These are phyloP conservation scores for Eclectus roratus DNA, from an alignment of 2,113 vertebrate genomes.

Conservation along the genomic window DNA sequence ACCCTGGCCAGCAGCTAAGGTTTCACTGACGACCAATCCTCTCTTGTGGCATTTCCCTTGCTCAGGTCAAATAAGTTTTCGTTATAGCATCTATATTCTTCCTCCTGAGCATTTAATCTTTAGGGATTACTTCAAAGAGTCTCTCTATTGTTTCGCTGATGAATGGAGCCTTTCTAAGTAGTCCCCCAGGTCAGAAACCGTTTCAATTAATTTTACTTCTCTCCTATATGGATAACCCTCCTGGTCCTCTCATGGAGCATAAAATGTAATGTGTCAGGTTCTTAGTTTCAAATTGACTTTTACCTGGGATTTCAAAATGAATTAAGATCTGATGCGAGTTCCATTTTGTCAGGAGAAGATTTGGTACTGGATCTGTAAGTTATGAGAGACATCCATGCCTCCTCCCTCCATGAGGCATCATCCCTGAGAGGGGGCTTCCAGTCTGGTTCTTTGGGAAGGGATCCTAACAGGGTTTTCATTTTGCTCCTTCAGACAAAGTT, in stretches of 20 bases:
- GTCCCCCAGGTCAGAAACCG: background rate
- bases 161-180: background rate
- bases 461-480: background rate
- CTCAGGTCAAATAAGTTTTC: background rate
- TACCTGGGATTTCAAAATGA: background rate
- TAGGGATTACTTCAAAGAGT: background rate
- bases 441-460: background rate
- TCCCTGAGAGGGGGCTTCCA: background rate
- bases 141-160: background rate
- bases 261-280: background rate
- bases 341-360: background rate
- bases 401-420: background rate
- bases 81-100: background rate
- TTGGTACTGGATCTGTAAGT: background rate
- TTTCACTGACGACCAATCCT: background rate
- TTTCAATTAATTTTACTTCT: conserved; percentile 8
- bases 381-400: background rate
- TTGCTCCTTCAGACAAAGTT: background rate
- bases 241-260: background rate
- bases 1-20: background rate
- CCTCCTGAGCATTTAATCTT: background rate
- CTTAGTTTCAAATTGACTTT: background rate
- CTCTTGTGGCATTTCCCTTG: background rate
- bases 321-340: background rate
- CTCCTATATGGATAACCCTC: background rate